Conservation (phyloP, 2,888 invertebrate species). For the Drosophila glabriapex region DNA sequence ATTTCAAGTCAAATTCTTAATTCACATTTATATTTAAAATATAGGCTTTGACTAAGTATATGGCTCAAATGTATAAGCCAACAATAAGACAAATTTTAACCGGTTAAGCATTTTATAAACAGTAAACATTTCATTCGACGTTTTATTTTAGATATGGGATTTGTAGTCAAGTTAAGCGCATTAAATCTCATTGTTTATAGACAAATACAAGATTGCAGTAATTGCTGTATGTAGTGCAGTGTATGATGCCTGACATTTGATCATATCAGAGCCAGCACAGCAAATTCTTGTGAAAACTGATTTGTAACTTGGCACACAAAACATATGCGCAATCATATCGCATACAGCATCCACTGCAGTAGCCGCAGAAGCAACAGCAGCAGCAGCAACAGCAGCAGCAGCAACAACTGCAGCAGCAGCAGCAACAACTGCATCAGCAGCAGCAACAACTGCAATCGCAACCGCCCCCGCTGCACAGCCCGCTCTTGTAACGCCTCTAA, state of each 20-base stretch:
- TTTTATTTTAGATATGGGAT: background rate
- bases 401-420: background rate
- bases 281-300: constrained; percentile 67
- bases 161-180: background rate
- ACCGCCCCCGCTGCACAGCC: background rate
- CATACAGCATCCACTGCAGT: constrained; percentile 37
- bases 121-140: background rate
- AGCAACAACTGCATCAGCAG: background rate
- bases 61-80: background rate
- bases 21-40: background rate
- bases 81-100: background rate
- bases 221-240: constrained; percentile 36
- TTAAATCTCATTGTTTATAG: background rate
- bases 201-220: background rate
- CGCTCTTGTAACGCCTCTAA: constrained; percentile 29
- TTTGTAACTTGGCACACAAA: constrained; percentile 68
- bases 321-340: constrained; percentile 62
- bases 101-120: background rate
- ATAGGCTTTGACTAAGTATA: background rate
- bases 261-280: constrained; percentile 51
- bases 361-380: background rate
- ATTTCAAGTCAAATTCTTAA: background rate
- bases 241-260: constrained; percentile 58
- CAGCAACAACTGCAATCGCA: constrained; percentile 18
- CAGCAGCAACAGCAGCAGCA: background rate